Evolutionary conservation across 2,888 invertebrate species (phyloP).

Genomic region (Herminia tarsipennalis): DNA sequence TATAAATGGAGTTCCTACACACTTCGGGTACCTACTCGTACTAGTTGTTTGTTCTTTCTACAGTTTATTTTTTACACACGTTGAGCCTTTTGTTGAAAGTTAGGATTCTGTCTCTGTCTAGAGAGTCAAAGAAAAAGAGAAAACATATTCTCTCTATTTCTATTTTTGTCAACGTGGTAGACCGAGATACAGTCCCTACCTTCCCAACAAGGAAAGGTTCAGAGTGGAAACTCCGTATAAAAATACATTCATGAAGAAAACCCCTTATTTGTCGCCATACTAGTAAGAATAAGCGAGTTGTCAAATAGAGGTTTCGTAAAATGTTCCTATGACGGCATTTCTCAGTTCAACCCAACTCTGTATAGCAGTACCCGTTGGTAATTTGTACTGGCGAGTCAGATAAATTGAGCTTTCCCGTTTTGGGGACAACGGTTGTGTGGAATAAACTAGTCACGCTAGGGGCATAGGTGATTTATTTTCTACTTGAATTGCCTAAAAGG

Average conservation of each 20-base stretch:
- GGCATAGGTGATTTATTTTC: conserved; percentile 43
- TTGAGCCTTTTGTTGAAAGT: no score
- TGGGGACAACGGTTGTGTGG: conserved; percentile 37
- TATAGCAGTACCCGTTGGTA: conserved; percentile 33
- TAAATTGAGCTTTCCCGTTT: conserved; percentile 43
- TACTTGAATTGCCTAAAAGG: conserved; percentile 29
- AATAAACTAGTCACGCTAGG: conserved; percentile 37
- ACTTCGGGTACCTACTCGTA: no score
- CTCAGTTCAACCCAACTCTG: conserved; percentile 30
- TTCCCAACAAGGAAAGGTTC: no score
- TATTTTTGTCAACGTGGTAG: no score
- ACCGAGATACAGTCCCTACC: no score
- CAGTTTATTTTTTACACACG: no score
- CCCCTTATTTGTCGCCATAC: conserved; percentile 3
- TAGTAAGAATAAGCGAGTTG: conserved; percentile 26
- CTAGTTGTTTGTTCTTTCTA: no score
- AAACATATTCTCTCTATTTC: no score
- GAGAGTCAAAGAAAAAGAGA: no score
- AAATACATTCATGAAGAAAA: conserved; percentile 16
- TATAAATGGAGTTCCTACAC: no score
- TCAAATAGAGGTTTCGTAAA: conserved; percentile 20
- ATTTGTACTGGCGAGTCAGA: conserved; percentile 45
- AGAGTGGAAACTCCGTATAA: no score
- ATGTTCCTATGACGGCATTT: conserved; percentile 38
- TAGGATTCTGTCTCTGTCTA: no score